These are phyloP conservation scores for Coreoperca whiteheadi DNA, from an alignment of 2,113 vertebrate species.

Conservation along the genomic window DNA sequence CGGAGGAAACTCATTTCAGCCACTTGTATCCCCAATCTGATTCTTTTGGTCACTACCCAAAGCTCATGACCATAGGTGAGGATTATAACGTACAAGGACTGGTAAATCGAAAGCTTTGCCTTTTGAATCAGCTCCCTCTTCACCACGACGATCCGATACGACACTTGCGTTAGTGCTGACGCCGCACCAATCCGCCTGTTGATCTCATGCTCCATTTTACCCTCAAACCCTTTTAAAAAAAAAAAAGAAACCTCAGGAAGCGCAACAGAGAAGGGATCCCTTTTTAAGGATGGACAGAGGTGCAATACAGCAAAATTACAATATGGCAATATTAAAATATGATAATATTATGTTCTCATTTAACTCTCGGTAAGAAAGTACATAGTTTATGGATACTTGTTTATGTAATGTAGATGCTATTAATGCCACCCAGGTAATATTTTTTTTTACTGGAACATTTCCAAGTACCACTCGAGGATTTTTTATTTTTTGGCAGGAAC, in stretches of 20 bases:
- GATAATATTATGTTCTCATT: background rate
- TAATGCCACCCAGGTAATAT: background rate
- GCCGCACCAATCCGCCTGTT: too few species aligned
- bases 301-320: background rate
- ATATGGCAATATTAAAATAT: background rate
- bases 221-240: too few species aligned
- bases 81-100: too few species aligned
- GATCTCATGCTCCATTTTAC: too few species aligned
- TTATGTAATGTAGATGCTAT: background rate
- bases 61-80: too few species aligned
- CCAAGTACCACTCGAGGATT: background rate
- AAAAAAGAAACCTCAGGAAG: background rate
- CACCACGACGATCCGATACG: too few species aligned
- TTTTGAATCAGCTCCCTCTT: too few species aligned
- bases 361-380: background rate
- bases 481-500: background rate
- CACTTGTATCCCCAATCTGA: too few species aligned
- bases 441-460: slow-evolving; percentile 3
- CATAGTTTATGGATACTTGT: background rate
- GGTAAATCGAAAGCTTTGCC: too few species aligned
- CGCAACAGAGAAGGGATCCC: background rate
- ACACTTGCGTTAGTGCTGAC: too few species aligned
- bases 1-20: too few species aligned
- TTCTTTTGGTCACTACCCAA: too few species aligned
- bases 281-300: background rate